phyloP scores from a whole-genome alignment of 2,113 vertebrate genomes.

The Gorsachius goisagi region DNA sequence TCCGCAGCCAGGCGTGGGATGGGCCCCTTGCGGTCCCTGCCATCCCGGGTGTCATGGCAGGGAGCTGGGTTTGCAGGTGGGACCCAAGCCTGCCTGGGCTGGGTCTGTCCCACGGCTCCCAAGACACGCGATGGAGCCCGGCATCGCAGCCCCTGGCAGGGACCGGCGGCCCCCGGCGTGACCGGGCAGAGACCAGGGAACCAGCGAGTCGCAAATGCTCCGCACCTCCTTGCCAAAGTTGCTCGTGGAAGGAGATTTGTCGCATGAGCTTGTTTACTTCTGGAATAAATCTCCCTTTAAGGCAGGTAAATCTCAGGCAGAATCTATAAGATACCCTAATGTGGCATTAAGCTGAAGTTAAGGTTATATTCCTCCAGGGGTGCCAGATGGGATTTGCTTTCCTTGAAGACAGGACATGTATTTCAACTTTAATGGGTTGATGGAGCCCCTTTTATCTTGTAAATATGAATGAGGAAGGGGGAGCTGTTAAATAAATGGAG shows the following conservation, averaged over 20 bases:
- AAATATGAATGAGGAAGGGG: slow-evolving; percentile 60
- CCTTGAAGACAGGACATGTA: slow-evolving; percentile 53
- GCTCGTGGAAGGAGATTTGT: background rate
- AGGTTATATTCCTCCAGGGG: slow-evolving; percentile 69
- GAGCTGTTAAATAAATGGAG: slow-evolving; percentile 53
- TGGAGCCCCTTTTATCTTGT: slow-evolving; percentile 53
- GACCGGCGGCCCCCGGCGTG: rapidly evolving
- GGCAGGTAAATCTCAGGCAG: slow-evolving; percentile 64
- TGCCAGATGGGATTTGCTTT: slow-evolving; percentile 62
- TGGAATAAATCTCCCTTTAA: slow-evolving; percentile 51
- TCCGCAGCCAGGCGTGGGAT: background rate
- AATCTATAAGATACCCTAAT: slow-evolving; percentile 55
- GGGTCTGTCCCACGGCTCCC: background rate
- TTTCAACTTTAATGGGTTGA: slow-evolving; percentile 52
- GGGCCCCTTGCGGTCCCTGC: background rate
- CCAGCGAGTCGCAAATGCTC: rapidly evolving
- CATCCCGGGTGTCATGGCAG: rapidly evolving
- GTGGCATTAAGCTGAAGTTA: slow-evolving; percentile 64
- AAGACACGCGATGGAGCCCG: rapidly evolving
- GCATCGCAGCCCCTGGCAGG: background rate
- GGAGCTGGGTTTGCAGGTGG: background rate
- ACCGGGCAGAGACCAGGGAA: background rate
- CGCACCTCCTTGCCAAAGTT: background rate
- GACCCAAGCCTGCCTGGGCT: background rate
- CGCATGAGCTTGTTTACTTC: slow-evolving; percentile 20